phyloP scores from a whole-genome alignment of 2,113 vertebrate genomes.

The Bufo gargarizans region DNA sequence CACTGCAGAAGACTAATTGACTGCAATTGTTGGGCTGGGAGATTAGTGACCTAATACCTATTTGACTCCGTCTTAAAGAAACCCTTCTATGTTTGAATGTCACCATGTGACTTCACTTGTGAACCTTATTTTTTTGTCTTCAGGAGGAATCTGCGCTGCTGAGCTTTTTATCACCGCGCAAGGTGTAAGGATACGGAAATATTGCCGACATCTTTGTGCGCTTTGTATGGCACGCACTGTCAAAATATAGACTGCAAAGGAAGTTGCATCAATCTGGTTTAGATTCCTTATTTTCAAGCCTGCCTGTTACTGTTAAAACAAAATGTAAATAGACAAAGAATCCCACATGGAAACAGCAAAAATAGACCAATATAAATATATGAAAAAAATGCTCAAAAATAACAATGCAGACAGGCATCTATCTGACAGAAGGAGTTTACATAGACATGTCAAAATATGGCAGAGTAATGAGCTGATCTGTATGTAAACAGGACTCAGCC shows the following conservation, averaged over 20 bases:
- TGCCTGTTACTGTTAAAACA: slow-evolving; percentile 34
- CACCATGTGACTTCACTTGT: neutral
- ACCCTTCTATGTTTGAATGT: slow-evolving; percentile 4
- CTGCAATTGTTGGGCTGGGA: slow-evolving; percentile 42
- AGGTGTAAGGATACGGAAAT: neutral
- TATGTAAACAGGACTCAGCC: slow-evolving; percentile 50
- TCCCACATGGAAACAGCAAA: slow-evolving; percentile 10
- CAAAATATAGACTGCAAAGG: neutral
- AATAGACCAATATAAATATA: slow-evolving; percentile 24
- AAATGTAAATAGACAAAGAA: slow-evolving; percentile 24
- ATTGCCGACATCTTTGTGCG: neutral
- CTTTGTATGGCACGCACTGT: neutral
- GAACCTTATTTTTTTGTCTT: neutral
- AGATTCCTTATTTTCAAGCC: neutral
- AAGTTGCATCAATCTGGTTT: slow-evolving; percentile 13
- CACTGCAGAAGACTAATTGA: slow-evolving; percentile 51
- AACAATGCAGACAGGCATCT: slow-evolving; percentile 55
- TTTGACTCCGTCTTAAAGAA: slow-evolving; percentile 26
- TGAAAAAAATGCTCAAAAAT: slow-evolving; percentile 1
- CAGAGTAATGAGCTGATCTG: slow-evolving; percentile 51
- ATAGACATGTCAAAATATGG: slow-evolving; percentile 52
- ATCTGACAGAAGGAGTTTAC: slow-evolving; percentile 57
- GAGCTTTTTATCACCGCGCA: neutral
- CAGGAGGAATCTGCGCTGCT: neutral
- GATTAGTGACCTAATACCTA: slow-evolving; percentile 51